Evolutionary conservation across 2,888 invertebrate species (phyloP), one percentile per base, ranked within the genome.

Genomic region (Drosophila vallismaia): DNA sequence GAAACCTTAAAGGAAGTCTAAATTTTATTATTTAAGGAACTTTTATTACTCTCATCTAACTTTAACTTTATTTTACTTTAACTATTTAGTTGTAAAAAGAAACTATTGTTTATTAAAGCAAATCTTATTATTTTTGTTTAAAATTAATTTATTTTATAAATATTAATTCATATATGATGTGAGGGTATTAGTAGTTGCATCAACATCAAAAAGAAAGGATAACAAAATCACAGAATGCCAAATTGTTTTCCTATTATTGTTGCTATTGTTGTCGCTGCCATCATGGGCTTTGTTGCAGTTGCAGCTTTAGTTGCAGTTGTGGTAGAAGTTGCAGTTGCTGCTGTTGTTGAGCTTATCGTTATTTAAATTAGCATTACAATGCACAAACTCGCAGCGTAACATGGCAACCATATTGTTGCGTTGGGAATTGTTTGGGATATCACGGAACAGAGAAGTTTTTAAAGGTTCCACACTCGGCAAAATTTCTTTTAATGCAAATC

Each of bases 311-410:
- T 76, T 68, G 79, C 73, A 68, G 68, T 75, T 75, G 66, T 42
- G 69, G 71, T 54, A 71, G 62, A 44, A 53, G 48, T 42, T 69
- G 67, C 48, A 60, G 48, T 51, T 66, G 67, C 59, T 60, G 55
- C 71, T 75, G 75, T 75, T 79, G 79, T 68, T 74, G 56, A 69
- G 81, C 86, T 88, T 81, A 83, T 83, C 79, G 77, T 82, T 87
- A 82, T 87, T 87, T 83, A 84, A 84, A 84, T 88, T 84, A 84
- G 83, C 86, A 86, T 88, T 83, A 79, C 86, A 86, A 79, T 85
- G 77, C 83, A 55, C 40, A 45, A 14, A 56, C 60, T 44, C 64
- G 44, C 54, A 36, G n/a, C 6, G 38, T 31, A 26, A 29, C 54
- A 56, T 56, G 64, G 64, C 58, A 57, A 70, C 76, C 86, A 78